Evolutionary conservation across 2,888 invertebrate genomes (phyloP).

Genomic region (Dilophus febrilis): DNA sequence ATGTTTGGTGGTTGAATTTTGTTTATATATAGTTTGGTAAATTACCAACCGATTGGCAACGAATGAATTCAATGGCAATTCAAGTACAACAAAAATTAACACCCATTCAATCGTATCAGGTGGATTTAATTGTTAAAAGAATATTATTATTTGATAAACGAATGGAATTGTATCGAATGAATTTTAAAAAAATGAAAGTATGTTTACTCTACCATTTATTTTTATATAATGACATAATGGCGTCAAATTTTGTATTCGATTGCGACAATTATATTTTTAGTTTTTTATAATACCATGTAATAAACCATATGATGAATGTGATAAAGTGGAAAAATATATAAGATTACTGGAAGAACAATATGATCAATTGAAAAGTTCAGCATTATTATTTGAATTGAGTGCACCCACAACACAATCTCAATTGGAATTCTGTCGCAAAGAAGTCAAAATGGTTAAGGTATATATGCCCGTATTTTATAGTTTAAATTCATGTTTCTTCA

Average conservation of each 20-base stretch:
- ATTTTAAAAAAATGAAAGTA: conserved; percentile 38
- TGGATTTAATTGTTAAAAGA: conserved; percentile 65
- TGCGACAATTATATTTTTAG: conserved; percentile 21
- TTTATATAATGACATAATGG: not conserved
- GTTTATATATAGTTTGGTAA: conserved; percentile 45
- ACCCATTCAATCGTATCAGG: conserved; percentile 73
- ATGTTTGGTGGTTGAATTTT: too few relatives aligned
- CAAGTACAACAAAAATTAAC: conserved; percentile 71
- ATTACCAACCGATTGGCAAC: conserved; percentile 76
- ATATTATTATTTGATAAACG: conserved; percentile 64
- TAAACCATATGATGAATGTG: conserved; percentile 51
- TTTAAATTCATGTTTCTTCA: not conserved
- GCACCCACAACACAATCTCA: conserved; percentile 72
- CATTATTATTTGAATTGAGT: conserved; percentile 68
- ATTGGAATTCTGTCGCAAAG: conserved; percentile 55
- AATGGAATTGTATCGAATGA: conserved; percentile 57
- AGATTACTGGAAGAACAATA: conserved; percentile 48
- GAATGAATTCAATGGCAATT: conserved; percentile 65
- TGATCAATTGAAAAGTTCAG: conserved; percentile 51
- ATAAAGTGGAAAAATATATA: conserved; percentile 49
- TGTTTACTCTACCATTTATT: not conserved
- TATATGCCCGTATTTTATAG: not conserved
- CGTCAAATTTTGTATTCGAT: too few relatives aligned
- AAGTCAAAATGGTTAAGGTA: conserved; percentile 60
- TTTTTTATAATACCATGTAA: conserved; percentile 48